These are phyloP conservation scores for Plumapathes pennacea DNA, from an alignment of 92 coral and sea anemone species.

Conservation along the genomic window DNA sequence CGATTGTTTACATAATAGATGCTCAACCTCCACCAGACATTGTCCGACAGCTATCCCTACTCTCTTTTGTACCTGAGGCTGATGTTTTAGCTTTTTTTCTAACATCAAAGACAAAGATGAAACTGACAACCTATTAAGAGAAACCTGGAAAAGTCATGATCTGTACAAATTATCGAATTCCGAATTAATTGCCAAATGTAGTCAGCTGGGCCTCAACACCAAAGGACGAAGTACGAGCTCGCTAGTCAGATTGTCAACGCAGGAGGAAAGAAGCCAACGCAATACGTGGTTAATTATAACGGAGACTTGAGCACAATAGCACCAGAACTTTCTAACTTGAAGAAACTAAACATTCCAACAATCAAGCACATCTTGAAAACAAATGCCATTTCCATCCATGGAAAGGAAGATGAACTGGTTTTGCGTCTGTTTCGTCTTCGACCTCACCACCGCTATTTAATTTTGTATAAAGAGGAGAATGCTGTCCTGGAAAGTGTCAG, in stretches of 20 bases:
- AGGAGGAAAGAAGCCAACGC: conserved; percentile 3
- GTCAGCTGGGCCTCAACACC: conserved; percentile 4
- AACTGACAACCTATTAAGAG: conserved; percentile 28
- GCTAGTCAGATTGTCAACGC: conserved; percentile 21
- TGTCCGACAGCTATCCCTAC: conserved; percentile 2
- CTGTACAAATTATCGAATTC: conserved; percentile 22
- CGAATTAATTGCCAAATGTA: conserved; percentile 31
- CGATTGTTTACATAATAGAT: conserved; percentile 21
- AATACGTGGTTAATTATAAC: conserved; percentile 20
- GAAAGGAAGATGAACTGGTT: conserved; percentile 30
- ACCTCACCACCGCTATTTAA: conserved; percentile 5
- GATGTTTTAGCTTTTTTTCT: conserved; percentile 15
- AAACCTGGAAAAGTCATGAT: conserved; percentile 50
- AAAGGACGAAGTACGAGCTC: conserved; percentile 31
- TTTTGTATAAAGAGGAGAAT: background rate
- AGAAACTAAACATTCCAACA: conserved; percentile 29
- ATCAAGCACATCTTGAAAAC: conserved; percentile 28
- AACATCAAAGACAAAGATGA: conserved; percentile 14
- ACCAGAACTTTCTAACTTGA: conserved; percentile 6
- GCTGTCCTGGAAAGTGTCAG: background rate
- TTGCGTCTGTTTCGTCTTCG: conserved; percentile 22
- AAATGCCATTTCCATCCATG: conserved; percentile 10
- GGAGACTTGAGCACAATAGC: conserved; percentile 16
- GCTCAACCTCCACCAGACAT: conserved; percentile 35
- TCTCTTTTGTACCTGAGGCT: conserved; percentile 24